A percentile compares a stretch with the other conserved stretches of the same genome.
These are phyloP conservation scores for Cynoglossus semilaevis DNA, from an alignment of 2,113 vertebrate species.

Conservation along the genomic window DNA sequence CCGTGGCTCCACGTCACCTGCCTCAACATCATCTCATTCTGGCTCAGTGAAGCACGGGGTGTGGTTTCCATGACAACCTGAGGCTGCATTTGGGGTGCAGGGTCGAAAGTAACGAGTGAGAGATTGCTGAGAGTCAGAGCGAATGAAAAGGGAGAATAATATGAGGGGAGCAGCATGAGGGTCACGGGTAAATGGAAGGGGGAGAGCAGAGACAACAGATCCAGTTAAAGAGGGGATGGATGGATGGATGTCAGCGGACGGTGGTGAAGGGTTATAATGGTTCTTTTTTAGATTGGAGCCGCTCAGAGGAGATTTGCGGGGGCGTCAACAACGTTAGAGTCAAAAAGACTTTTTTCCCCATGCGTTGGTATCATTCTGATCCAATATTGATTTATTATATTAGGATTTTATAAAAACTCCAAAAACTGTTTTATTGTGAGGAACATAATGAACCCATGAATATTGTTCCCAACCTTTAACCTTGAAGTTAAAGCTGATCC, in stretches of 20 bases:
- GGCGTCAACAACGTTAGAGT: too few species aligned
- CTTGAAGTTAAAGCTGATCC: too few species aligned
- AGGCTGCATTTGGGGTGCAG: slow-evolving; percentile 47
- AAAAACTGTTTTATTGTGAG: too few species aligned
- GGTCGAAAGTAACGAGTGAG: slow-evolving; percentile 66
- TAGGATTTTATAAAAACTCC: too few species aligned
- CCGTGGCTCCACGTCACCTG: slow-evolving; percentile 36
- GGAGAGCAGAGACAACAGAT: slow-evolving; percentile 12
- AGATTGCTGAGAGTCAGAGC: slow-evolving; percentile 21
- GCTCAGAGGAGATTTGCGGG: too few species aligned
- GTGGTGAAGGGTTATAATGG: not conserved
- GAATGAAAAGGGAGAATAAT: slow-evolving; percentile 10
- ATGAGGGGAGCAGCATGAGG: slow-evolving; percentile 16
- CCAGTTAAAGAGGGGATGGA: not conserved
- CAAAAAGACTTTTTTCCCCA: too few species aligned
- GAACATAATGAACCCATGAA: too few species aligned
- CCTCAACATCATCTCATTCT: slow-evolving; percentile 36
- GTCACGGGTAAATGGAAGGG: slow-evolving; percentile 10
- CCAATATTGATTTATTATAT: too few species aligned
- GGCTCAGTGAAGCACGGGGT: slow-evolving; percentile 40
- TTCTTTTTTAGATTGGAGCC: not conserved
- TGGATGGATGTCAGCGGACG: not conserved
- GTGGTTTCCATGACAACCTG: slow-evolving; percentile 59
- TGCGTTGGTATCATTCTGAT: too few species aligned
- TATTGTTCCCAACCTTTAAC: too few species aligned